phyloP scores from a whole-genome alignment of 2,113 vertebrate genomes.

The Ceratotherium simum region DNA sequence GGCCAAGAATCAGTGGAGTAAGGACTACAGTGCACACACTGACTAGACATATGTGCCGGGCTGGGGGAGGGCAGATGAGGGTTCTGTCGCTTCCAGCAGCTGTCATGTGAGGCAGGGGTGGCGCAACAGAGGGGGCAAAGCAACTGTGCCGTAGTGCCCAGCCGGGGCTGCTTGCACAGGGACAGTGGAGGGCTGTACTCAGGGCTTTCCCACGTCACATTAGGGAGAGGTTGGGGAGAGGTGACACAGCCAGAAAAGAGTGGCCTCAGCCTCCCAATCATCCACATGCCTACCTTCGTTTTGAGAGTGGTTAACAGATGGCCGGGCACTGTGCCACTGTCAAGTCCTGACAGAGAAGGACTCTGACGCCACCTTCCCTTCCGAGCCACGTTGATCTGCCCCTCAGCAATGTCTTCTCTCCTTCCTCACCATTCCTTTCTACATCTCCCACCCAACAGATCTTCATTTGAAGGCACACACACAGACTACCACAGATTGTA shows the following conservation, averaged over 20 bases:
- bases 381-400: not conserved
- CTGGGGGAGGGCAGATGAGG: not conserved
- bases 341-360: not conserved
- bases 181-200: not conserved
- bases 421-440: not conserved
- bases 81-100: constrained; percentile 59
- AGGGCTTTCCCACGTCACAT: not conserved
- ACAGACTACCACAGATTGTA: not conserved
- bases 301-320: not conserved
- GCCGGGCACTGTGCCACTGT: not conserved
- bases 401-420: not conserved
- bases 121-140: not conserved
- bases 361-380: not conserved
- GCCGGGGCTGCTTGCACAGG: rapidly evolving
- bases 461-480: not conserved
- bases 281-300: not conserved
- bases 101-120: constrained; percentile 43
- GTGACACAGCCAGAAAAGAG: not conserved
- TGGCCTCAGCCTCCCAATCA: not conserved
- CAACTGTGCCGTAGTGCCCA: not conserved
- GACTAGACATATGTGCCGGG: not conserved
- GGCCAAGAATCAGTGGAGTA: not conserved
- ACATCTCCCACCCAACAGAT: not conserved
- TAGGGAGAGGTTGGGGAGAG: not conserved
- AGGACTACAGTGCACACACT: not conserved